These are phyloP conservation scores for Nephila pilipes DNA, from an alignment of 1,140 invertebrate genomes.

Conservation along the genomic window DNA sequence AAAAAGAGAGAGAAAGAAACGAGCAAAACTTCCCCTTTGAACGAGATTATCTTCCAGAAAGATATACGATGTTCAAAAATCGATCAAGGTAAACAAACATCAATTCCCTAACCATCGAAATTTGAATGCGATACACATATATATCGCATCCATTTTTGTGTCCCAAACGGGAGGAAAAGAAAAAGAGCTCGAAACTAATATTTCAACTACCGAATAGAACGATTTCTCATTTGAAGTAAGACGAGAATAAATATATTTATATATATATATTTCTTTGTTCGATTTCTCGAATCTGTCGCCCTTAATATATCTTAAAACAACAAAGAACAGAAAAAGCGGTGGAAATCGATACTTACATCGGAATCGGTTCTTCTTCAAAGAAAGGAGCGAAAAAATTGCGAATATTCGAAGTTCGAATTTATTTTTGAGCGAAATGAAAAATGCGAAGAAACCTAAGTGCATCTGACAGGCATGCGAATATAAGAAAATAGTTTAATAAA, in stretches of 20 bases:
- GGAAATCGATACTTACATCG: constrained; percentile 41
- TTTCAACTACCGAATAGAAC: constrained; percentile 43
- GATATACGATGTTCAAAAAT: constrained; percentile 19
- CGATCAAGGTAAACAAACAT: constrained; percentile 46
- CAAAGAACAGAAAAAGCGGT: constrained; percentile 15
- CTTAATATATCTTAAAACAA: constrained; percentile 64
- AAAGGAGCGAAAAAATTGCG: neutral
- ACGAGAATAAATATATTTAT: constrained; percentile 37
- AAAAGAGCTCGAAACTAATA: constrained; percentile 50
- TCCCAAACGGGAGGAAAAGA: neutral
- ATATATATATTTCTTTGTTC: constrained; percentile 19
- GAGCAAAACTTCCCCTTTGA: neutral
- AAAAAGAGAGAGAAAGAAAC: neutral
- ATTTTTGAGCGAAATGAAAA: constrained; percentile 42
- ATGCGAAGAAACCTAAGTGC: constrained; percentile 37
- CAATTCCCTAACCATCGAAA: constrained; percentile 15
- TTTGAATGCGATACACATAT: constrained; percentile 36
- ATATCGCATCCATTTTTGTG: constrained; percentile 38
- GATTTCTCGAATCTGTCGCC: constrained; percentile 42
- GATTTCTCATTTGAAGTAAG: constrained; percentile 58
- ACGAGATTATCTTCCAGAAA: neutral
- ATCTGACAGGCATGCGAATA: constrained; percentile 35
- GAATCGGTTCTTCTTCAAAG: neutral
- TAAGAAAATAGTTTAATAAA: constrained; percentile 25
- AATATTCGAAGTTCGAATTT: neutral